Percentiles rank a stretch among this genome's conserved stretches.
phyloP scores from a whole-genome alignment of 2,797 vertebrate genomes.

The Microctenopoma steveboyesi region DNA sequence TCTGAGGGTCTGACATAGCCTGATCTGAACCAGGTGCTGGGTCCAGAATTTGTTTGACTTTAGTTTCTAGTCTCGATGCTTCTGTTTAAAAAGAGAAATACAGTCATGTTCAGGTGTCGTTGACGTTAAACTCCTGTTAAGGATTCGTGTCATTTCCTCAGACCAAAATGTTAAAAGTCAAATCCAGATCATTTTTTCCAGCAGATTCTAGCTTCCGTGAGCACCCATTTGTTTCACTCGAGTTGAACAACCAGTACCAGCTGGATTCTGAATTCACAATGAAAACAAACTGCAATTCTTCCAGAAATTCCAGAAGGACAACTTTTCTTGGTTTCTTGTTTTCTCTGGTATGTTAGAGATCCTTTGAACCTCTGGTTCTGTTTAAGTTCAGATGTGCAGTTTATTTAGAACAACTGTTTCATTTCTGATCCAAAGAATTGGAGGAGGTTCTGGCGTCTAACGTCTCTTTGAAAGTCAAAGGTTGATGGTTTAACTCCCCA shows the following conservation, averaged over 20 bases:
- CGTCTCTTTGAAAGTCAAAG: constrained; percentile 29
- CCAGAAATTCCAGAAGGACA: background rate
- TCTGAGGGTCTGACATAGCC: background rate
- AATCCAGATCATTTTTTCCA: constrained; percentile 2
- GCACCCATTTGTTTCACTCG: background rate
- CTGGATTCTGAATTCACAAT: constrained; percentile 8
- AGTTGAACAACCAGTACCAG: background rate
- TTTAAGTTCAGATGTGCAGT: constrained; percentile 1
- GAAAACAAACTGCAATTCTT: constrained; percentile 10
- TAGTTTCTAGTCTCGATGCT: constrained; percentile 13
- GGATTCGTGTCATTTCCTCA: constrained; percentile 1
- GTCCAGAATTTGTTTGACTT: constrained; percentile 3
- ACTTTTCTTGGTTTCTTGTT: background rate
- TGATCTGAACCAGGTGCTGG: background rate
- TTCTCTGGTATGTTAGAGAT: background rate
- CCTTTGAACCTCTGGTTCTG: constrained; percentile 5
- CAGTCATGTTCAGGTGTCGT: background rate
- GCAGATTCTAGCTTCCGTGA: background rate
- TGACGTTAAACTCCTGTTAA: background rate
- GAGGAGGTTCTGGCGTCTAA: constrained; percentile 6
- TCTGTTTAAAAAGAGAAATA: background rate
- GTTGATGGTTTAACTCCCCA: background rate
- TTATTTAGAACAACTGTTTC: background rate
- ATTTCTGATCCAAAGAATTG: constrained; percentile 13
- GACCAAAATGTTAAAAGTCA: constrained; percentile 5